Conservation (phyloP, 2,797 vertebrate genomes). For the Sebastes ruberrimus region DNA sequence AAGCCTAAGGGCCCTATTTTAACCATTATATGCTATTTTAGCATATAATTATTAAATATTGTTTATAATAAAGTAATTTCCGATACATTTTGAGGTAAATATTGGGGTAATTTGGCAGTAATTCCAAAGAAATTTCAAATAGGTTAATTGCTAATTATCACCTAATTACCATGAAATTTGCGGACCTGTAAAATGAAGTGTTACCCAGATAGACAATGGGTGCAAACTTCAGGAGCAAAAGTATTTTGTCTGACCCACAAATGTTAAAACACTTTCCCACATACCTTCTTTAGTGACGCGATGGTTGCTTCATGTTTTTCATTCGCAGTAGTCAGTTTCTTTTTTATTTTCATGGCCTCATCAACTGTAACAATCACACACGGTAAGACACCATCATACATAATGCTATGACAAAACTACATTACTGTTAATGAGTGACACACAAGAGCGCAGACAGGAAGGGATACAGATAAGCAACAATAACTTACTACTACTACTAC, state of each 20-base stretch:
- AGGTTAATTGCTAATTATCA: too few species aligned
- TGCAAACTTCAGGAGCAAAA: neutral
- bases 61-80: too few species aligned
- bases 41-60: too few species aligned
- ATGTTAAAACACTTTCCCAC: neutral
- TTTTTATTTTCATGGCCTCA: slow-evolving; percentile 88
- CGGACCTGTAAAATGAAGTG: too few species aligned
- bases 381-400: neutral
- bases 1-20: too few species aligned
- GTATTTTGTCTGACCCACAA: neutral
- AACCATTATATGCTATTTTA: too few species aligned
- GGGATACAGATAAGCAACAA: neutral
- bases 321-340: slow-evolving; percentile 84
- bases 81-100: too few species aligned
- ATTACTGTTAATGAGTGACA: neutral
- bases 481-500: neutral
- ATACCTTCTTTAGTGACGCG: slow-evolving; percentile 87
- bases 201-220: neutral
- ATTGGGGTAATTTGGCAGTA: too few species aligned
- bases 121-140: too few species aligned
- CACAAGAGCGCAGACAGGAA: neutral
- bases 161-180: too few species aligned
- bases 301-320: slow-evolving; percentile 85
- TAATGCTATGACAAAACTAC: neutral
- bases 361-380: slow-evolving; percentile 80